Evolutionary conservation across 2,888 invertebrate genomes (phyloP), one percentile per base, ranked within the genome.

Genomic region (Lampropteryx suffumata): DNA sequence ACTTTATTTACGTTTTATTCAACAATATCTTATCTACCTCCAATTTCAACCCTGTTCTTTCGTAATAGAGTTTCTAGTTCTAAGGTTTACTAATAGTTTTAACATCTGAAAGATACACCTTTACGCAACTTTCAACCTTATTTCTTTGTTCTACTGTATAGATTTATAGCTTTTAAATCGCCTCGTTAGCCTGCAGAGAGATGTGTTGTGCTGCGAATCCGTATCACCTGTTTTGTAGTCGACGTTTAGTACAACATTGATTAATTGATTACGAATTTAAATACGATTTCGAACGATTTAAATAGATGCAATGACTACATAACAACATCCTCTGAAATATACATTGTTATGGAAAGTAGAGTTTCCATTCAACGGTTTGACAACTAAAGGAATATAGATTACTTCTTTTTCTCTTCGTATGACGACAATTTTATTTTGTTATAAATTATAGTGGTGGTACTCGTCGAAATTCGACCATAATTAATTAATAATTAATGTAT

Each of bases 151-250:
- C 10, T 45, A 30, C 30, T 33, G 13, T 27, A 13, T 11, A 36
- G 42, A 34, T 48, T 34, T 21, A 40, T 35, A 35, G 12, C 39
- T 44, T 48, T 35, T 27, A 17, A 27, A 48, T 34, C 43, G 35
- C 35, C 32, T 57, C 50, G 54, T 56, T 52, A 53, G 30, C 46
- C 40, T 34, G 11, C 40, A 41, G 49, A 45, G 57, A 61, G 64
- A 62, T 64, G 65, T 64, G 68, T 67, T 71, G 69, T 68, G 61
- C 67, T 62, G 51, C 57, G 65, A 60, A 67, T 61, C 50, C 56
- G 59, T 61, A 69, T 69, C 73, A 77, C 74, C 76, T 77, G 76
- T 71, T 73, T 64, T 51, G 50, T 59, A 56, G 61, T 57, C 58
- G 66, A 67, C 67, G 59, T 67, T 69, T 68, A 59, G 55, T 61